These are phyloP conservation scores for Hyposoter dolosus DNA, from an alignment of 2,888 invertebrate species.

Conservation along the genomic window DNA sequence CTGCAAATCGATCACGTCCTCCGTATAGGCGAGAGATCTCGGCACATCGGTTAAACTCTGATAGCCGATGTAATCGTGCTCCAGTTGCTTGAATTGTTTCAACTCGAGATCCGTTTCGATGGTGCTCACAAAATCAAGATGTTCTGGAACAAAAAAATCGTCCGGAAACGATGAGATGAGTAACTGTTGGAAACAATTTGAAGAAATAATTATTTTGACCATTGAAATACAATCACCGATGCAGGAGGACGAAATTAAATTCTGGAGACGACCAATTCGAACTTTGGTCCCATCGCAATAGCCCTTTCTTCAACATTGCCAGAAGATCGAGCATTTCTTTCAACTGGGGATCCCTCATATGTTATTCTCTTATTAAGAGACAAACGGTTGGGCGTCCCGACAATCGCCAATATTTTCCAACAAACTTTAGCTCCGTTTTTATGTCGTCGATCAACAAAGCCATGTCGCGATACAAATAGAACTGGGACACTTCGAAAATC, in stretches of 20 bases:
- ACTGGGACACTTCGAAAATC: constrained; percentile 99
- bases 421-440: constrained; percentile 98
- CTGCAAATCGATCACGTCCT: constrained; percentile 87
- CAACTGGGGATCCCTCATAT: constrained; percentile 98
- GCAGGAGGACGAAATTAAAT: constrained; percentile 98
- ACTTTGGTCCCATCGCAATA: constrained; percentile 98
- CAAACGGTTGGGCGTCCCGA: constrained; percentile 99
- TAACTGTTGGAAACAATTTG: not conserved
- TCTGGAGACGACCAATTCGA: constrained; percentile 96
- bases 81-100: constrained; percentile 94
- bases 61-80: constrained; percentile 97
- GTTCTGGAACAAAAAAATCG: constrained; percentile 88
- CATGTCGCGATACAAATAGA: constrained; percentile 99
- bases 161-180: not conserved
- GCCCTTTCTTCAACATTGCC: constrained; percentile 98
- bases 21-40: constrained; percentile 90
- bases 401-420: constrained; percentile 98
- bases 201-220: not conserved
- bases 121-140: constrained; percentile 97
- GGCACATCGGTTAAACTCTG: constrained; percentile 98
- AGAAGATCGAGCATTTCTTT: constrained; percentile 98
- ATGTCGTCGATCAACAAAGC: constrained; percentile 99
- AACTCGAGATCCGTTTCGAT: constrained; percentile 90
- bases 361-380: constrained; percentile 96
- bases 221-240: constrained; percentile 87